These are phyloP conservation scores for Prolemur simus DNA, from an alignment of 2,113 vertebrate genomes.

Conservation along the genomic window DNA sequence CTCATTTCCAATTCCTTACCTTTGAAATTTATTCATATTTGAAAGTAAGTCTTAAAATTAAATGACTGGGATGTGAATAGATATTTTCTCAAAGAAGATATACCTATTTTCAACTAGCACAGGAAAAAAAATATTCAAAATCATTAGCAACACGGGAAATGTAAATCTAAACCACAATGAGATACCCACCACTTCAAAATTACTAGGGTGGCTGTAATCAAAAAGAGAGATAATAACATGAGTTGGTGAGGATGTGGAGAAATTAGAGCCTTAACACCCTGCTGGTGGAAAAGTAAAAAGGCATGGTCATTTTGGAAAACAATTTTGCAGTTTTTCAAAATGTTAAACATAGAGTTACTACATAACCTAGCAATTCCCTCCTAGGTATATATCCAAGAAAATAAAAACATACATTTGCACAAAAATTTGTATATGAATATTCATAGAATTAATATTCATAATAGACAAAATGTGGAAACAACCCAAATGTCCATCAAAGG, in stretches of 20 bases:
- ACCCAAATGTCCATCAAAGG: background rate
- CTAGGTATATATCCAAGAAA: background rate
- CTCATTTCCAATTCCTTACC: background rate
- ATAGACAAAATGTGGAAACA: background rate
- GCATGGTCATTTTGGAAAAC: background rate
- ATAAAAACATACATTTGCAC: background rate
- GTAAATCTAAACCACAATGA: background rate
- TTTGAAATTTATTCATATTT: constrained; percentile 47
- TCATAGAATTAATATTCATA: background rate
- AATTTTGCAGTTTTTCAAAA: background rate
- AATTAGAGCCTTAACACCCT: background rate
- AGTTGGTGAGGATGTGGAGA: background rate
- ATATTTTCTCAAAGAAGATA: background rate
- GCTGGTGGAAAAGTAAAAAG: background rate
- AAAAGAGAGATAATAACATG: background rate
- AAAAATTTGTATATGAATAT: background rate
- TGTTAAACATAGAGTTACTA: background rate
- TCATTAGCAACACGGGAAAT: background rate
- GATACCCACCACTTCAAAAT: background rate
- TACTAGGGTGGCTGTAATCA: background rate
- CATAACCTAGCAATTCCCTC: background rate
- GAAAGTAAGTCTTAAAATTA: constrained; percentile 60
- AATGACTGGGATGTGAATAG: constrained; percentile 21
- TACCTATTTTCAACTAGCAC: background rate
- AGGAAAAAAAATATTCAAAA: background rate